phyloP scores from a whole-genome alignment of 2,888 invertebrate genomes.

The Endotricha flammealis region DNA sequence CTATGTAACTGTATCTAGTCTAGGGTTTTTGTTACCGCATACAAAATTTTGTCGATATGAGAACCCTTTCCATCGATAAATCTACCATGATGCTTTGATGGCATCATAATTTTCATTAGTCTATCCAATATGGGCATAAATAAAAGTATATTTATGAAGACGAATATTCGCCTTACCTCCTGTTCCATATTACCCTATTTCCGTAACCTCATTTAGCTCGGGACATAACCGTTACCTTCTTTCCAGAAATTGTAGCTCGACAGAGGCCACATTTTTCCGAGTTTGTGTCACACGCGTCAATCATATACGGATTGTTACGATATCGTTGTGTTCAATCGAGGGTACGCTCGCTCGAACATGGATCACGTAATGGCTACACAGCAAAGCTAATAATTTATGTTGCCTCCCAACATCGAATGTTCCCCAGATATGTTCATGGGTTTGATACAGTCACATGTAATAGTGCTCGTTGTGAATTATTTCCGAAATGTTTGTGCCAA shows the following conservation, averaged over 20 bases:
- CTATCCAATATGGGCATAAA: no score
- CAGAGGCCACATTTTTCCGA: slow-evolving; percentile 5
- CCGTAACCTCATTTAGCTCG: slow-evolving; percentile 11
- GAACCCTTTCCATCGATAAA: no score
- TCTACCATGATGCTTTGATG: no score
- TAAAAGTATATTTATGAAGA: no score
- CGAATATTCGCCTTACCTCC: slow-evolving; percentile 10
- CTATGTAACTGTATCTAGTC: no score
- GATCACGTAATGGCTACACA: slow-evolving; percentile 6
- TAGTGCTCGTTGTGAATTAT: slow-evolving; percentile 7
- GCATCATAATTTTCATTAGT: no score
- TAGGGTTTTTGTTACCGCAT: no score
- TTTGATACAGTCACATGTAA: not conserved
- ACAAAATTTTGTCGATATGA: no score
- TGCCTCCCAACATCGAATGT: not conserved
- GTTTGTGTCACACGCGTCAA: slow-evolving; percentile 8
- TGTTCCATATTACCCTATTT: slow-evolving; percentile 10
- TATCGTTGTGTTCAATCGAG: slow-evolving; percentile 6
- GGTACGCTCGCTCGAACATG: slow-evolving; percentile 1
- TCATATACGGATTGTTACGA: slow-evolving; percentile 9
- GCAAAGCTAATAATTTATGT: slow-evolving; percentile 9
- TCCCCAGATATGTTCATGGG: not conserved
- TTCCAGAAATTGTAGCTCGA: slow-evolving; percentile 7
- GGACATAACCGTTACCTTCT: slow-evolving; percentile 7
- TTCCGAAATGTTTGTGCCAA: slow-evolving; percentile 19